phyloP scores from a whole-genome alignment of 1,140 invertebrate species.

The Drosophila kurseongensis region DNA sequence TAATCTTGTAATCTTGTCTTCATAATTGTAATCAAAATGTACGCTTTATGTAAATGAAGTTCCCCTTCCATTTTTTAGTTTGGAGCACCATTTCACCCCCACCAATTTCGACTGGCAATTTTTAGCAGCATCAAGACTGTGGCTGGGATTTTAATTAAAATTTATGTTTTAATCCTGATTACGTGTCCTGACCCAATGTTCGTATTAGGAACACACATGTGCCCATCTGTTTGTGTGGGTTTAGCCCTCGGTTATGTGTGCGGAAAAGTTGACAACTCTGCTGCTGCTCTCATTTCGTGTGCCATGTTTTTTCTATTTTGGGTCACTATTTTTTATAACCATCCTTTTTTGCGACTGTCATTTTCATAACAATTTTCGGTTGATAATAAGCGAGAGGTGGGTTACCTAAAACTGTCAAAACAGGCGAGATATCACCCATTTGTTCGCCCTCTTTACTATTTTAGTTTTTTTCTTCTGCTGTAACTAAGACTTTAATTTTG shows the following conservation, averaged over 20 bases:
- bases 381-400: conserved; percentile 29
- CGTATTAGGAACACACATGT: conserved; percentile 35
- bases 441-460: neutral
- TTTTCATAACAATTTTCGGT: conserved; percentile 41
- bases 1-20: conserved; percentile 18
- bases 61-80: neutral
- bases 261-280: conserved; percentile 40
- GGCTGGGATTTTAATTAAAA: conserved; percentile 46
- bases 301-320: conserved; percentile 38
- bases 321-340: conserved; percentile 36
- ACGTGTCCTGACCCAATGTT: conserved; percentile 40
- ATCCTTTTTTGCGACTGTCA: conserved; percentile 21
- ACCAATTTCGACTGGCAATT: conserved; percentile 11
- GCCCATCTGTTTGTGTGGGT: conserved; percentile 22
- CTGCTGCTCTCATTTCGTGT: conserved; percentile 33
- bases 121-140: conserved; percentile 32
- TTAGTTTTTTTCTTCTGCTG: neutral
- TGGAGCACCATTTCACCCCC: neutral
- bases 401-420: conserved; percentile 17
- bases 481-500: conserved; percentile 5
- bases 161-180: conserved; percentile 51
- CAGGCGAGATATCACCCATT: neutral
- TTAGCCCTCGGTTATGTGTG: conserved; percentile 16
- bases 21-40: conserved; percentile 46
- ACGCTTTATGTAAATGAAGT: conserved; percentile 31